Conservation (phyloP, 1,140 invertebrate species). For the Atta cephalotes region DNA sequence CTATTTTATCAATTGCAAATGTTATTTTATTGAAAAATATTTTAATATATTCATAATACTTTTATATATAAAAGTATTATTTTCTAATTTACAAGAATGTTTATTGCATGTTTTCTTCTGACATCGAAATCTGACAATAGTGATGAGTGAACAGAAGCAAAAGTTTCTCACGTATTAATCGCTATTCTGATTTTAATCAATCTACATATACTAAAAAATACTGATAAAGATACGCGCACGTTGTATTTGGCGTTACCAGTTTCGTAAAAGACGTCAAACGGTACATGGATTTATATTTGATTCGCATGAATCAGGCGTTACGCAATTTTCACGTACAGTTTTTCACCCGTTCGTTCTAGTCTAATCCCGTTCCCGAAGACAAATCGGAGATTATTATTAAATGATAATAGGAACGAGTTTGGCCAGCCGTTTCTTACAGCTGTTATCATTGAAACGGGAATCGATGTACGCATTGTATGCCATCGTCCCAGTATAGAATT, state of each 20-base stretch:
- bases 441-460: conserved; percentile 28
- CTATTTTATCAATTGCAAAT: too few relatives aligned
- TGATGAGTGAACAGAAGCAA: too few relatives aligned
- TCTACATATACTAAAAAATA: not conserved
- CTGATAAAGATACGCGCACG: not conserved
- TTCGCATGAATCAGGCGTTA: conserved; percentile 49
- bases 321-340: conserved; percentile 42
- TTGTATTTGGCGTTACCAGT: conserved; percentile 12
- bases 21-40: too few relatives aligned
- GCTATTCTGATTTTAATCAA: conserved; percentile 19
- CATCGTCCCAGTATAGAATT: not conserved
- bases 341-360: conserved; percentile 29
- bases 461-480: not conserved
- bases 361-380: conserved; percentile 38
- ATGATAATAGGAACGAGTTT: conserved; percentile 51
- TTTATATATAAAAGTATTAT: too few relatives aligned
- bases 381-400: conserved; percentile 54
- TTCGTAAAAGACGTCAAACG: conserved; percentile 44
- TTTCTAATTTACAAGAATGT: too few relatives aligned
- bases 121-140: too few relatives aligned
- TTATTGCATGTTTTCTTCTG: too few relatives aligned
- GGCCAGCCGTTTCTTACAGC: conserved; percentile 30
- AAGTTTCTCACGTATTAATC: conserved; percentile 18
- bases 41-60: too few relatives aligned
- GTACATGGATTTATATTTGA: conserved; percentile 45